Percentiles rank a stretch among this genome's conserved stretches.
phyloP scores from a whole-genome alignment of 1,140 invertebrate species.

The Drosophila carrolli region DNA sequence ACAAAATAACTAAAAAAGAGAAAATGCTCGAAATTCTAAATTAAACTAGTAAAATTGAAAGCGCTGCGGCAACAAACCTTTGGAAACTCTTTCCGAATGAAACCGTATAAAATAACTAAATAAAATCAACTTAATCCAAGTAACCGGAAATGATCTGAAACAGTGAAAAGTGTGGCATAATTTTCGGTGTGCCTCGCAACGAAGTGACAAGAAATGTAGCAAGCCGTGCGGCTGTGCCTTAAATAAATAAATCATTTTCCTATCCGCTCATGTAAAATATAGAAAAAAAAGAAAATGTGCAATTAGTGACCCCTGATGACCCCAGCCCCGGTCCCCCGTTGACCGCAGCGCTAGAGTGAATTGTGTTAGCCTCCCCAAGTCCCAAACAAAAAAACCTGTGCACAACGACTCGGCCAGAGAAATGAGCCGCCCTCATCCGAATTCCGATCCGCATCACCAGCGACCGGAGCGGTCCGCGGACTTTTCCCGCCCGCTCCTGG shows the following conservation, averaged over 20 bases:
- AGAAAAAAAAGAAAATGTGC: slow-evolving; percentile 21
- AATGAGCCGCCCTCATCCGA: slow-evolving; percentile 54
- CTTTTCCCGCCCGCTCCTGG: slow-evolving; percentile 33
- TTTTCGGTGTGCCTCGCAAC: slow-evolving; percentile 21
- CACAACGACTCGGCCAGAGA: slow-evolving; percentile 21
- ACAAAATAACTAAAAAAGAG: slow-evolving; percentile 9
- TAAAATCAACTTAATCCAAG: slow-evolving; percentile 16
- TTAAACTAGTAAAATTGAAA: slow-evolving; percentile 46
- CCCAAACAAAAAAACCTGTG: slow-evolving; percentile 17
- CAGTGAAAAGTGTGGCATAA: slow-evolving; percentile 47
- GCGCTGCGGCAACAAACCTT: slow-evolving; percentile 75
- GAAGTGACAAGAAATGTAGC: slow-evolving; percentile 46
- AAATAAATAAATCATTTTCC: slow-evolving; percentile 33
- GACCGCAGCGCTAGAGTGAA: slow-evolving; percentile 68
- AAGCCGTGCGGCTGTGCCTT: slow-evolving; percentile 51
- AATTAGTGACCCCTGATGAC: slow-evolving; percentile 44
- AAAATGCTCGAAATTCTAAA: slow-evolving; percentile 48
- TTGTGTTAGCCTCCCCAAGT: slow-evolving; percentile 50
- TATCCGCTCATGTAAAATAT: slow-evolving; percentile 1
- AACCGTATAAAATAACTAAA: slow-evolving; percentile 17
- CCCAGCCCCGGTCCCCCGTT: slow-evolving; percentile 53
- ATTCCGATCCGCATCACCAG: slow-evolving; percentile 25
- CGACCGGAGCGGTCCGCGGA: slow-evolving; percentile 26
- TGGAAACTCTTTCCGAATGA: slow-evolving; percentile 26
- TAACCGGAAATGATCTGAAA: slow-evolving; percentile 43